Percentiles rank a stretch among this genome's conserved stretches.
phyloP scores from a whole-genome alignment of 2,113 vertebrate genomes.

The Poeciliopsis prolifica region DNA sequence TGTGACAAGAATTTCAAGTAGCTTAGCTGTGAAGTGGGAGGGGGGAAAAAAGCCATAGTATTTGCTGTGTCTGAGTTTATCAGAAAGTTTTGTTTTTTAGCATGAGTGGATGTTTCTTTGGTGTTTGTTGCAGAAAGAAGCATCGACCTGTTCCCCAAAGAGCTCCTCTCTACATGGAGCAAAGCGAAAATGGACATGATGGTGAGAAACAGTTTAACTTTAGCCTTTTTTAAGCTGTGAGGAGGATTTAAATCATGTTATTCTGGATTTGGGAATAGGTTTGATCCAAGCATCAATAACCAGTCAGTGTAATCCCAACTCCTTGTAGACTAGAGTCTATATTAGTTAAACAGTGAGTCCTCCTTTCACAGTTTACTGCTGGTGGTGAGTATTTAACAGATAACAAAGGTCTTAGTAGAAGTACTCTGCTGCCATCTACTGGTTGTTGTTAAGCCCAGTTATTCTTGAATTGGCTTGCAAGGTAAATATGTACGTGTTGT shows the following conservation, averaged over 20 bases:
- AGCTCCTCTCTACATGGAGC: slow-evolving; percentile 83
- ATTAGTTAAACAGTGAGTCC: too few relatives aligned
- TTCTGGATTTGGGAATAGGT: background rate
- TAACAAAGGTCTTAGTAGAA: background rate
- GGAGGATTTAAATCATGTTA: background rate
- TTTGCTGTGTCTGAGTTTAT: background rate
- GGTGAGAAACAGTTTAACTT: slow-evolving; percentile 75
- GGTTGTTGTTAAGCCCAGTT: too few relatives aligned
- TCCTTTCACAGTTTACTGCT: background rate
- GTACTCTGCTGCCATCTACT: background rate
- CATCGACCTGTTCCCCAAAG: slow-evolving; percentile 81
- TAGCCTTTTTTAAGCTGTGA: background rate
- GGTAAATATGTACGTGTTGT: background rate
- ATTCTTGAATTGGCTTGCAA: too few relatives aligned
- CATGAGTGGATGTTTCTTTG: background rate
- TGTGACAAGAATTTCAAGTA: slow-evolving; percentile 59
- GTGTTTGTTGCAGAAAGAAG: slow-evolving; percentile 82
- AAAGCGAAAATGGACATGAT: slow-evolving; percentile 87
- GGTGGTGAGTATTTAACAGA: background rate
- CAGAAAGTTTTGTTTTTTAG: background rate
- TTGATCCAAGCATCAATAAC: background rate
- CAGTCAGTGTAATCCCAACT: background rate
- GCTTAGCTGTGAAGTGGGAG: slow-evolving; percentile 14
- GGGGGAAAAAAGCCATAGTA: background rate
- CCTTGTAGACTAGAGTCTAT: background rate